Evolutionary conservation across 2,113 vertebrate genomes (phyloP).

Genomic region (Athene noctua): DNA sequence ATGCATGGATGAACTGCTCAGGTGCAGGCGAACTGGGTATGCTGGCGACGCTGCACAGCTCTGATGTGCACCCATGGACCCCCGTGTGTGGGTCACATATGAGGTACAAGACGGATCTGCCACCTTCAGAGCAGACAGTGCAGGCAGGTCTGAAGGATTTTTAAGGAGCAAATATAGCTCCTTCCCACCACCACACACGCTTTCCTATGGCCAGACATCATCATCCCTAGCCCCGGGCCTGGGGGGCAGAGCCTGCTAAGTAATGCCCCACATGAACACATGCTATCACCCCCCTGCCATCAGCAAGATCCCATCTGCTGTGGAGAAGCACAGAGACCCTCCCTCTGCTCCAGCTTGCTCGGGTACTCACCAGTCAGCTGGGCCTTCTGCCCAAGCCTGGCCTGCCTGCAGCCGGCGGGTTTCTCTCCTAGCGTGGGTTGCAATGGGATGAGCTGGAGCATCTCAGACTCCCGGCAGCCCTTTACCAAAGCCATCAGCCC

Average conservation of each 20-base stretch:
- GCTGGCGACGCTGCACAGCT: not conserved
- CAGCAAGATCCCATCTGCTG: not conserved
- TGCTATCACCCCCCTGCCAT: not conserved
- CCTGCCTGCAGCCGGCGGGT: not conserved
- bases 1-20: fast-evolving
- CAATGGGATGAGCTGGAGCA: not conserved
- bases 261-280: too few relatives aligned
- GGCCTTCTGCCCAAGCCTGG: not conserved
- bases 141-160: not conserved
- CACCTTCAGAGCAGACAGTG: not conserved
- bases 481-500: not conserved
- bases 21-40: not conserved
- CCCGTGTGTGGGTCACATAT: fast-evolving
- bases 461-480: not conserved
- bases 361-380: fast-evolving
- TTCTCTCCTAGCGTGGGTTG: not conserved
- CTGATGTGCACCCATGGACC: not conserved
- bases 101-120: not conserved
- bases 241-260: not conserved
- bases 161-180: not conserved
- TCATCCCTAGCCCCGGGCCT: not conserved
- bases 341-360: fast-evolving
- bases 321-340: not conserved
- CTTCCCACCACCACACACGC: fast-evolving
- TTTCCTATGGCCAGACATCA: not conserved